Percentiles rank a stretch among this genome's conserved stretches.
Conservation (phyloP, 2,113 vertebrate genomes). For the Rhodinocichla rosea region DNA sequence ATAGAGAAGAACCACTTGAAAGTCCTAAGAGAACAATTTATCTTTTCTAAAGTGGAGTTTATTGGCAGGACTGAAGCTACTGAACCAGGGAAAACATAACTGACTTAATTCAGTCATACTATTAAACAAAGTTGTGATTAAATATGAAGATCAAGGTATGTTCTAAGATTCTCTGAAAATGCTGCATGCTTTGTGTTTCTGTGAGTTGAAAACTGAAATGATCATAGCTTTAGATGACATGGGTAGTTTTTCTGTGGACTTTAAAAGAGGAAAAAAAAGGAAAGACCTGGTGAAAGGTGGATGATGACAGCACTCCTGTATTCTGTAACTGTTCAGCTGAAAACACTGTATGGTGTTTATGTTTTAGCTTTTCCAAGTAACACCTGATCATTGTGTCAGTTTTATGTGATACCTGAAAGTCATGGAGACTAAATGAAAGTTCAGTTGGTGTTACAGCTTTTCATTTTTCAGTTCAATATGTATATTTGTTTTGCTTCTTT, state of each 20-base stretch:
- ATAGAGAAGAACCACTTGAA: not conserved
- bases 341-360: not conserved
- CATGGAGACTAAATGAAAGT: slow-evolving; percentile 24
- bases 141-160: not conserved
- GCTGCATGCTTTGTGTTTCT: not conserved
- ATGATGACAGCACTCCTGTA: not conserved
- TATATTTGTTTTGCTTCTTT: slow-evolving; percentile 48
- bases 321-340: not conserved
- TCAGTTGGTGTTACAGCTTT: not conserved
- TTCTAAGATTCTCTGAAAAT: not conserved
- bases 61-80: not conserved
- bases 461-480: not conserved
- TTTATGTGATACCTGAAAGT: slow-evolving; percentile 54
- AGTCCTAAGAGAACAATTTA: not conserved
- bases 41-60: not conserved
- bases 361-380: not conserved
- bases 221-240: not conserved
- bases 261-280: not conserved
- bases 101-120: not conserved
- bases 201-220: not conserved
- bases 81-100: not conserved
- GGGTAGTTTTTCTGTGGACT: not conserved
- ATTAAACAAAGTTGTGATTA: not conserved
- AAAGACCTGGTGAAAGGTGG: not conserved
- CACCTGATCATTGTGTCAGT: slow-evolving; percentile 21